Evolutionary conservation across 2,113 vertebrate genomes (phyloP).

Genomic region (Istiophorus platypterus): DNA sequence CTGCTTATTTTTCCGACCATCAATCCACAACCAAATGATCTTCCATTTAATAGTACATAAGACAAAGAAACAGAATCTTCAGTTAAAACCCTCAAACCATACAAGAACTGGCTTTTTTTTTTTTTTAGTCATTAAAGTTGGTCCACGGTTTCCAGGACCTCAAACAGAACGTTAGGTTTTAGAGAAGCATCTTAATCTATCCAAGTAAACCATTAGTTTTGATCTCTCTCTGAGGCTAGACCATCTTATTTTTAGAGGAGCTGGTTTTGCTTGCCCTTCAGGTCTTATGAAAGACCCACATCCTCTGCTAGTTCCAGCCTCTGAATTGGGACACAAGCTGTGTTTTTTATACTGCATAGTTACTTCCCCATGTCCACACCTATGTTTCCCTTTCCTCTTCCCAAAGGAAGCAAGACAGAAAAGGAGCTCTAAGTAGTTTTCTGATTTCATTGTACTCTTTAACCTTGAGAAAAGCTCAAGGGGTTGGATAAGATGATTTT

Average conservation of each 20-base stretch:
- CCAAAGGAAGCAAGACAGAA: conserved; percentile 29
- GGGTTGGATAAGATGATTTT: neutral
- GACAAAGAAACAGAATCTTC: neutral
- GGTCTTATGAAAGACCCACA: neutral
- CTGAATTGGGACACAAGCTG: conserved; percentile 8
- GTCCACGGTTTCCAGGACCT: neutral
- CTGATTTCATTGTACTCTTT: conserved; percentile 8
- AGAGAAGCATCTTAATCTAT: neutral
- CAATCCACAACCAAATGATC: neutral
- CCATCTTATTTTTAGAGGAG: neutral
- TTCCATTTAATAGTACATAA: neutral
- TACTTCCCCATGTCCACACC: conserved; percentile 16
- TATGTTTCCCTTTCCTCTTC: conserved; percentile 56
- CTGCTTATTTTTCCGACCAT: neutral
- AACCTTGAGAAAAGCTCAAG: conserved; percentile 1
- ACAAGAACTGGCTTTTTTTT: too few relatives aligned
- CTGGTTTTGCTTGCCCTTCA: neutral
- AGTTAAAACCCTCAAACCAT: too few relatives aligned
- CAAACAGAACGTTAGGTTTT: neutral
- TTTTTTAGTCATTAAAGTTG: neutral
- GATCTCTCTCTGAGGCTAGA: neutral
- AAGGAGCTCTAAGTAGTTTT: conserved; percentile 25
- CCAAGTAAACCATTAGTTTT: neutral
- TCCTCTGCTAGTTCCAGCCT: conserved; percentile 1
- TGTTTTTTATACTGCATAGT: conserved; percentile 19